Conservation (phyloP, 1,140 invertebrate genomes). For the Micrasema minimum region DNA sequence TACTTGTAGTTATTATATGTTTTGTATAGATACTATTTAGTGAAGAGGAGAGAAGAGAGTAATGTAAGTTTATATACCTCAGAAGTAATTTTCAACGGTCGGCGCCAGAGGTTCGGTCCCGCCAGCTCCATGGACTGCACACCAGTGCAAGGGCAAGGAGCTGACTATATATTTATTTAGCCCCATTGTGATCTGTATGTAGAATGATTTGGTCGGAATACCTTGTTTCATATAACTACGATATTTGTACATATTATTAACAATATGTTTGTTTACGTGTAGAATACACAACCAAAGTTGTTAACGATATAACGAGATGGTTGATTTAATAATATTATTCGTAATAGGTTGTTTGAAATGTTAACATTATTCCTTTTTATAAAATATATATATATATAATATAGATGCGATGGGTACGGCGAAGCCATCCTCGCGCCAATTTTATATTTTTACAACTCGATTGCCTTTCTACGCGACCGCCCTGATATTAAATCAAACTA, state of each 20-base stretch:
- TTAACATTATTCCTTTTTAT: slow-evolving; percentile 54
- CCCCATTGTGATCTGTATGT: slow-evolving; percentile 51
- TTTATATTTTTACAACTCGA: slow-evolving; percentile 54
- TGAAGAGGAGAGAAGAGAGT: neutral
- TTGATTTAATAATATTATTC: slow-evolving; percentile 54
- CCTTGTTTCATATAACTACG: slow-evolving; percentile 49
- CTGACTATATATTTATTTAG: slow-evolving; percentile 45
- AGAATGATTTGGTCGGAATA: slow-evolving; percentile 41
- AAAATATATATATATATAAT: slow-evolving; percentile 41
- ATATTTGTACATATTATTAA: slow-evolving; percentile 52
- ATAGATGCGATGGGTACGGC: slow-evolving; percentile 7
- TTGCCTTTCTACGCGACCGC: slow-evolving; percentile 53
- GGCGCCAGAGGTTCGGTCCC: neutral
- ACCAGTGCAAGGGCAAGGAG: no score
- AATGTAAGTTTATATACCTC: slow-evolving; percentile 25
- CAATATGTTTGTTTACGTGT: slow-evolving; percentile 53
- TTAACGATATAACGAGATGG: slow-evolving; percentile 51
- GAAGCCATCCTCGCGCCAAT: slow-evolving; percentile 44
- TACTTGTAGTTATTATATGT: slow-evolving; percentile 19
- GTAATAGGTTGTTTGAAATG: slow-evolving; percentile 54
- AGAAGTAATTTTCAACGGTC: slow-evolving; percentile 32
- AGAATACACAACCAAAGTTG: slow-evolving; percentile 54
- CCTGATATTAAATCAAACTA: slow-evolving; percentile 53
- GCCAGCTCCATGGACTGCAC: neutral
- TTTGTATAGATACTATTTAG: slow-evolving; percentile 24